Evolutionary conservation across 2,113 vertebrate species (phyloP), one percentile per base, ranked within the genome.

Genomic region (Octodon degus): DNA sequence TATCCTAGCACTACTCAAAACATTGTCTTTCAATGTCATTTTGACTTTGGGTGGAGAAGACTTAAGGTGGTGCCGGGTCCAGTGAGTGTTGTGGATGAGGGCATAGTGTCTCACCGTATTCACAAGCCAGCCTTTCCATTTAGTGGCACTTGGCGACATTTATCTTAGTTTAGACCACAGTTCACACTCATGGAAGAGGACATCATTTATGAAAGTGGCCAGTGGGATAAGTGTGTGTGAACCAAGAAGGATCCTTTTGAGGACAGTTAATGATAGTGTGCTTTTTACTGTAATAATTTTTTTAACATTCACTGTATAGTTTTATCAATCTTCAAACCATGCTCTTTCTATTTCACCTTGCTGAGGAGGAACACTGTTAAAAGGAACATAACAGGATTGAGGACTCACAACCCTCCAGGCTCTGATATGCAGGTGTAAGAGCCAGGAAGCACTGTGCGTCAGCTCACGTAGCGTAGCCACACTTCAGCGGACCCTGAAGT

Each of bases 401-500:
- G 95, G 67, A 80, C 6, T 30, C 40, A 62, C 81, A 83, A 74
- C 47, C 37, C 88, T 53, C n/a, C 30, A 30, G 34, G 9, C 34
- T 92, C 2, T 91, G 34, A 87, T 55, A 43, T 68, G 53, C 77
- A 87, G 85, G 32, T 79, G 17, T 20, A 30, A 11, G n/a, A 47
- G 60, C n/a, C 55, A 60, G 37, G 94, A 79, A 83, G 37, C 67
- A 79, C 8, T 1, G 5, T 34, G 10, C 63, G 72, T 86, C 34
- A 62, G 81, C 70, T 86, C 82, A 88, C 80, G 91, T n/a, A 58
- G 88, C 4, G 2, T 40, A 62, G 83, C 87, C 53, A 72, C 70
- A 93, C 85, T 82, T 88, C 70, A 95, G 17, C 37, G 37, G 86
- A 19, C 74, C 65, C 70, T 60, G 62, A 37, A 79, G 81, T 97